Base-by-base conservation (phyloP, 2,113 vertebrate species). In the Microcebus jonahi region DNA sequence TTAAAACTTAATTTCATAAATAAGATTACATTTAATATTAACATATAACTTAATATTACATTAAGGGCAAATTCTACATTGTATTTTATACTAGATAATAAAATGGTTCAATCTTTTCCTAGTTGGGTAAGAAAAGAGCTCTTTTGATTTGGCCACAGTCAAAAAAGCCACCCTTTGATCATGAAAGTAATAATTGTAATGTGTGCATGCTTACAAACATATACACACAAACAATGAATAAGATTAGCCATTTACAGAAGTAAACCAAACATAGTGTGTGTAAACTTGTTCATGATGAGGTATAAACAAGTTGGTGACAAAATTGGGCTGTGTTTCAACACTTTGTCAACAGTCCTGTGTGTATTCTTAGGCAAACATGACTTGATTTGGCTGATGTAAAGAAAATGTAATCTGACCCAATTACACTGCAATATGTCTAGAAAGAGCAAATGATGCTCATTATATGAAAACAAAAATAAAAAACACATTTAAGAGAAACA, bases 351-450 rank as follows among this genome's bases (percentile, higher is more conserved):
- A 80, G 71, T 84, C 93, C 86, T 94, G 3, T 15, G 68, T 94
- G 86, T 59, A 91, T 93, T 86, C 77, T 59, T 82, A 61, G 17
- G n/a, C 86, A 95, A 96, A 86, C n/a, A 84, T 14, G 8, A 5
- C 29, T 95, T 23, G 9, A 88, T 91, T 61, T 70, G 93, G 95
- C 71, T 98, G 97, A 97, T 90, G 95, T 79, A 98, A 98, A 94
- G 25, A 86, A 96, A 86, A 10, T 70, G 89, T 70, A 97, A 97
- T 83, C n/a, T 53, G 53, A 91, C 6, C 36, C 75, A 97, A 83
- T 91, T 75, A 88, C 55, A 79, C 3, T 90, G 48, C 6, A 92
- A 57, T 59, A 53, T 95, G 25, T 36, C 71, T 89, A 39, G 27
- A 75, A 96, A 86, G 34, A 79, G 4, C 18, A 88, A 95, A 63